Conservation (phyloP, 2,797 vertebrate genomes). For the Melanotaenia trifasciata region DNA sequence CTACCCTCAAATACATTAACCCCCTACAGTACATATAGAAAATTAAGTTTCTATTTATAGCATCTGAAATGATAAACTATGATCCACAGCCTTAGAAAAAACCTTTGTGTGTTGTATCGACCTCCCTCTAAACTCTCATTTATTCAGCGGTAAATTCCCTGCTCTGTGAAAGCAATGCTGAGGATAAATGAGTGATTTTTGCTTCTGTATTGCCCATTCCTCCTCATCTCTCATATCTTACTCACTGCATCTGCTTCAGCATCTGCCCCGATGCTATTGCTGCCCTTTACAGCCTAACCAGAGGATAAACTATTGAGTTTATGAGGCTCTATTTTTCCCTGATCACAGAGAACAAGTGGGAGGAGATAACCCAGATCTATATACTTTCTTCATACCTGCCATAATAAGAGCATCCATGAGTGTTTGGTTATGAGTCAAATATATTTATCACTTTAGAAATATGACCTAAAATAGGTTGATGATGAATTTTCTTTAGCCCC, state of each 20-base stretch:
- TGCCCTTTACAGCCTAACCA: neutral
- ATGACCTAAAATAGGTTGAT: neutral
- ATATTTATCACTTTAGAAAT: neutral
- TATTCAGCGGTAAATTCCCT: constrained; percentile 64
- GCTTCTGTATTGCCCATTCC: constrained; percentile 22
- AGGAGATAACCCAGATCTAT: constrained; percentile 19
- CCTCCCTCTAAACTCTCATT: constrained; percentile 35
- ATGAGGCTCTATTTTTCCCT: constrained; percentile 8
- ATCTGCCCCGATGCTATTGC: constrained; percentile 9
- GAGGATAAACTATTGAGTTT: constrained; percentile 38
- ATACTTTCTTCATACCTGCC: constrained; percentile 13
- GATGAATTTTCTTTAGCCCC: neutral
- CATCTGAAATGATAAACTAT: constrained; percentile 36
- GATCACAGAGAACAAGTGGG: constrained; percentile 15
- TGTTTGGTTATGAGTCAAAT: neutral
- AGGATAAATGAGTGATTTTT: constrained; percentile 48
- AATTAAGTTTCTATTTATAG: constrained; percentile 33
- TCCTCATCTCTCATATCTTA: constrained; percentile 15
- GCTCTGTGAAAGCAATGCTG: constrained; percentile 39
- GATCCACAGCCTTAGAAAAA: constrained; percentile 20
- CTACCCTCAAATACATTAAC: constrained; percentile 36
- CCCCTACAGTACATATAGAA: constrained; percentile 8
- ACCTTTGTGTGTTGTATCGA: constrained; percentile 9
- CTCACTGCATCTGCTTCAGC: constrained; percentile 6
- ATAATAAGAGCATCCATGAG: neutral